Conservation (phyloP, 2,797 vertebrate genomes). For the Rhodeus uyekii region DNA sequence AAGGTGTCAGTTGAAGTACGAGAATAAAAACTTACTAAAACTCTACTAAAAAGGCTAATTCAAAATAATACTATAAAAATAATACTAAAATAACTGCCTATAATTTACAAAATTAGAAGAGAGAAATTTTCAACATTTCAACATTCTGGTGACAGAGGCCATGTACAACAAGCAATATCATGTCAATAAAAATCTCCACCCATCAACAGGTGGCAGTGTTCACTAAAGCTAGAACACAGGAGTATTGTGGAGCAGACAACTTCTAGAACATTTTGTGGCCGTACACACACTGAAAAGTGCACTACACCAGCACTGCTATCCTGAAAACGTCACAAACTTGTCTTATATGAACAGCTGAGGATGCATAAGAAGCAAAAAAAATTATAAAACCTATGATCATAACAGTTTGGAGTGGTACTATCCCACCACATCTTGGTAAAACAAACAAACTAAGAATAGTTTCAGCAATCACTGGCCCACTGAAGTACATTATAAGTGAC, state of each 20-base stretch:
- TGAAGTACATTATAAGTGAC: constrained; percentile 66
- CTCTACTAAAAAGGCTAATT: neutral
- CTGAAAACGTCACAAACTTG: neutral
- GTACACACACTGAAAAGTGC: constrained; percentile 29
- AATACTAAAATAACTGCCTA: neutral
- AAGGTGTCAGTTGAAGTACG: neutral
- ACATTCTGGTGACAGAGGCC: neutral
- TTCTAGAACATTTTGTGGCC: constrained; percentile 34
- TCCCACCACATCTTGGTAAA: constrained; percentile 69
- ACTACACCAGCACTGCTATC: constrained; percentile 2
- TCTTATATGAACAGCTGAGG: constrained; percentile 2
- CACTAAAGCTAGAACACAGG: constrained; percentile 29
- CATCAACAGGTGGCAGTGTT: constrained; percentile 76
- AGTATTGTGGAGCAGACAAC: constrained; percentile 16
- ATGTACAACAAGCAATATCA: neutral
- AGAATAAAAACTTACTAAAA: neutral
- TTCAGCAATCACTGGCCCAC: constrained; percentile 50
- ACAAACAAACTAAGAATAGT: constrained; percentile 77
- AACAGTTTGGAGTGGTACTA: constrained; percentile 68
- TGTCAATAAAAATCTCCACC: constrained; percentile 6
- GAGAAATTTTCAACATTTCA: neutral
- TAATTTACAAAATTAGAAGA: neutral
- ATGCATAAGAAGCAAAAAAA: neutral
- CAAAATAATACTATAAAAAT: neutral
- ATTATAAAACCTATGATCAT: constrained; percentile 70